These are phyloP conservation scores for Scaptodrosophila latifasciaeformis DNA, from an alignment of 2,888 invertebrate species.

Conservation along the genomic window DNA sequence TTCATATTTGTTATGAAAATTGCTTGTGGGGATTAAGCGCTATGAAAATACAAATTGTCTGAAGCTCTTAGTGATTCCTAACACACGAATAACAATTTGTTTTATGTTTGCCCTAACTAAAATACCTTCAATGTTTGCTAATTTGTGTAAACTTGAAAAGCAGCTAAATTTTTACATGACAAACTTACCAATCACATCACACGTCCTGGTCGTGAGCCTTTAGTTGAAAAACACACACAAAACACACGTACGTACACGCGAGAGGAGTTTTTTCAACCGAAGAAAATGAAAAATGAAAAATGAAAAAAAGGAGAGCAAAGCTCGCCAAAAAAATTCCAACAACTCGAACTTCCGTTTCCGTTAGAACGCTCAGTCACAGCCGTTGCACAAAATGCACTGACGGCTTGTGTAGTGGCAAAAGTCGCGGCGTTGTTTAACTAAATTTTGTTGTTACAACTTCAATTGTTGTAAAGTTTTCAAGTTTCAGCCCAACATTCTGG, in stretches of 20 bases:
- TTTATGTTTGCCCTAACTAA: too few species aligned
- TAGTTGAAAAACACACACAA: constrained; percentile 35
- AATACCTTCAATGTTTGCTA: too few species aligned
- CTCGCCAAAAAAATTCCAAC: constrained; percentile 23
- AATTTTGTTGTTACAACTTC: constrained; percentile 35
- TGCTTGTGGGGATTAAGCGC: too few species aligned
- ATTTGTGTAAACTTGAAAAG: too few species aligned
- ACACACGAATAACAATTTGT: too few species aligned
- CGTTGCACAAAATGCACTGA: not conserved
- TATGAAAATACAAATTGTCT: too few species aligned
- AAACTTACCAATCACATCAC: constrained; percentile 67
- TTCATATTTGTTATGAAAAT: too few species aligned
- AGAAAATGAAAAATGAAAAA: constrained; percentile 1
- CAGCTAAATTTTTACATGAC: constrained; percentile 17
- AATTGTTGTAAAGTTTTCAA: constrained; percentile 24
- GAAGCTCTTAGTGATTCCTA: too few species aligned
- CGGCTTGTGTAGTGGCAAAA: not conserved
- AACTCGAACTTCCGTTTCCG: constrained; percentile 36
- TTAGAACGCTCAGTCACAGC: constrained; percentile 21
- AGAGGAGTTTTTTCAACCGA: too few species aligned
- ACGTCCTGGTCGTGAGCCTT: constrained; percentile 24
- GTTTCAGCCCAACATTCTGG: constrained; percentile 39
- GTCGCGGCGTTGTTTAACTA: constrained; percentile 45
- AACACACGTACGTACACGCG: too few species aligned
- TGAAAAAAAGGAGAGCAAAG: too few species aligned